Conservation (phyloP, 2,888 invertebrate species). For the Ptilodon capucinus region DNA sequence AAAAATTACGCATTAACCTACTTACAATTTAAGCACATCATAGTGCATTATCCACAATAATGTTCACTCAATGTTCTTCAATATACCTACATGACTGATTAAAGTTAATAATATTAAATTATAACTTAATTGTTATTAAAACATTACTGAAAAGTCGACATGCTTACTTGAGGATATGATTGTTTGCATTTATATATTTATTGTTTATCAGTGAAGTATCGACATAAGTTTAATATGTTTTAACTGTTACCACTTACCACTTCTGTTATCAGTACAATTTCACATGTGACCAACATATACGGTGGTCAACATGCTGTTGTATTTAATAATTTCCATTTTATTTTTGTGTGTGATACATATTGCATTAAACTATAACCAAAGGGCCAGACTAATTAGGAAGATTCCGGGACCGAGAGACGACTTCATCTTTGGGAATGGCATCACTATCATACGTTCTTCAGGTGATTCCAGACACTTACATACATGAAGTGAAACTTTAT, state of each 20-base stretch:
- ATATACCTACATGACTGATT: no score
- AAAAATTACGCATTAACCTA: no score
- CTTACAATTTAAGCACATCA: no score
- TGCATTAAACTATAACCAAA: constrained; percentile 43
- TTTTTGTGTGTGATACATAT: constrained; percentile 38
- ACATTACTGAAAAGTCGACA: no score
- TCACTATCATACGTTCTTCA: constrained; percentile 35
- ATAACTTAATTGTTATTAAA: no score
- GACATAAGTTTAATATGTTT: neutral
- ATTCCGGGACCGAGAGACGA: constrained; percentile 47
- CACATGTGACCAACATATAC: constrained; percentile 1
- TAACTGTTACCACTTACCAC: no score
- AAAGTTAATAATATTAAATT: no score
- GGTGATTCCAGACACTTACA: constrained; percentile 25
- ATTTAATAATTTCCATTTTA: constrained; percentile 12
- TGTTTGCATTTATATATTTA: neutral
- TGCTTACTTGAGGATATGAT: no score
- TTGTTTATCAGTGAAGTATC: neutral
- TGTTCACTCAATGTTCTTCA: no score
- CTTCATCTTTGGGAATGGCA: constrained; percentile 47
- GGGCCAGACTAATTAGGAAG: constrained; percentile 40
- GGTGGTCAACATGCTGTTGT: constrained; percentile 31
- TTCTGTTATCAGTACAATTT: neutral
- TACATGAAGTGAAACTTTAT: no score
- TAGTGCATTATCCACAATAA: no score